Base-by-base conservation (phyloP, 2,888 invertebrate genomes). In the Mythimna loreyi region DNA sequence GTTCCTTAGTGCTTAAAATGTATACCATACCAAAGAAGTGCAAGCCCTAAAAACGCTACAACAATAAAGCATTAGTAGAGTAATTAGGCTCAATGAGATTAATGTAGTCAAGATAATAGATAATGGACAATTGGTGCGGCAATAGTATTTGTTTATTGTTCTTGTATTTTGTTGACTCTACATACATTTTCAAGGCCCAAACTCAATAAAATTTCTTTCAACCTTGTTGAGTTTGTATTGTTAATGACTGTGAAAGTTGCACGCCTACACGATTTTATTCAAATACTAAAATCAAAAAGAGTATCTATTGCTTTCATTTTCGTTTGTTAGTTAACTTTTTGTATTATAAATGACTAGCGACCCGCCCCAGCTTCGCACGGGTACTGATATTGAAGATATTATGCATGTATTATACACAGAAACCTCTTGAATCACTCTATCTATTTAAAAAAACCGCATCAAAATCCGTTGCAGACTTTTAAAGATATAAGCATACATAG, bases 21-120 rank as follows among this genome's bases (percentile, higher is more conserved):
- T n/a, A n/a, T n/a, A n/a, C n/a, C n/a, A n/a, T n/a, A n/a, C n/a
- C n/a, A n/a, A n/a, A n/a, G n/a, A n/a, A 59, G 67, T 60, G 30
- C 11, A 36, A 60, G 1, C 19, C 21, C 23, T 3, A 55, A 21
- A 16, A 43, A 45, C 47, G 67, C 40, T 72, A 67, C 40, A 52
- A 45, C n/a, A 21, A 16, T 23, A 59, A 47, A 9, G 16, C 13
- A 40, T 36, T 40, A 36, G 7, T 16, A 45, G 16, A 66, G 33
- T 45, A 50, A 66, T 13, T 28, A 61, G n/a, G 49, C 40, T n/a
- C 50, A 61, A 56, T 45, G 19, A 61, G 72, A 72, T 73, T 73
- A 67, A 47, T 28, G 3, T 43, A 57, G n/a, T 57, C 30, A 33
- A 56, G 72, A 52, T 67, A 61, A 47, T 28, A 36, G 49, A 45